Evolutionary conservation across 2,888 invertebrate genomes (phyloP), one percentile per base, ranked within the genome.

Genomic region (Aromia moschata): DNA sequence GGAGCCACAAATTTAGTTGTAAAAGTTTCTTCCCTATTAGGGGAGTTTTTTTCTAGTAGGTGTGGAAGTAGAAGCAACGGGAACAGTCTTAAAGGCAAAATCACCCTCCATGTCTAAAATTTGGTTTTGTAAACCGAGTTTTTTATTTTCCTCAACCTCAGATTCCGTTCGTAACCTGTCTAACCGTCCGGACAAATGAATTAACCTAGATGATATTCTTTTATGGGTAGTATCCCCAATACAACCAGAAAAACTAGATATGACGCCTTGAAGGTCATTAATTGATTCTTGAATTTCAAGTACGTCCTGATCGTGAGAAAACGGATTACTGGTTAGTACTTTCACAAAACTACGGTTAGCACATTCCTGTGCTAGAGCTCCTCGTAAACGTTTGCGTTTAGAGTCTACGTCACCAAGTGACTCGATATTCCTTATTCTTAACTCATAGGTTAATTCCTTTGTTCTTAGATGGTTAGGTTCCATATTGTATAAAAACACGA

Each of bases 1-100:
- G 47, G 44, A 5, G 52, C 37, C 9, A 56, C 51, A 25, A 25
- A 55, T 18, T 37, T 55, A 37, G 15, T 9, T 11, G 14, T n/a
- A 9, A 25, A 25, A 9, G 25, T 25, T 9, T 25, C 4, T 25
- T 5, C 4, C 25, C 25, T 4, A 9, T 25, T 4, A 4, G 9
- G 25, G 9, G 4, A 25, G 5, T 5, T 4, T 25, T 4, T 5
- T 4, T 5, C 5, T 4, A 25, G 25, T 5, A 25, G 25, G 9
- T 25, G 15, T 38, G 15, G 14, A 10, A 2, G 38, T 15, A 15
- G 38, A 15, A 14, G 38, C 15, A 1, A 1, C 1, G 7, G 38
- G 38, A 1, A 38, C 12, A 3, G 10, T 14, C 7, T 38, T 38
- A 15, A 38, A 38, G 15, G 38, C 38, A 14, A 38, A 38, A 14